These are phyloP conservation scores for Amphilophus citrinellus DNA, from an alignment of 2,113 vertebrate species.

Conservation along the genomic window DNA sequence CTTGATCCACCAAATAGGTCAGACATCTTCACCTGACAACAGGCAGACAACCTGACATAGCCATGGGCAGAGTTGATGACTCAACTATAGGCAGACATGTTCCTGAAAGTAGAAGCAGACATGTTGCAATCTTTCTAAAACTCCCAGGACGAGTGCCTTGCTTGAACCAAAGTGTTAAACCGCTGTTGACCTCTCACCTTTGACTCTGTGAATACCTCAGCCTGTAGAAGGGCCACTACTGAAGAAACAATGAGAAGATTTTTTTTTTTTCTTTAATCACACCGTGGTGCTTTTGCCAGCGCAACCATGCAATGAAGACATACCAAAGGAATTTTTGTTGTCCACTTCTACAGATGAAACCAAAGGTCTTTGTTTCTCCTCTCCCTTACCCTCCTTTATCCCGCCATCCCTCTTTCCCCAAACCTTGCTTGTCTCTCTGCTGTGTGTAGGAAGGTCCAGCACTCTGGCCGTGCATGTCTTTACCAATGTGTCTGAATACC, in stretches of 20 bases:
- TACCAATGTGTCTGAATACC: slow-evolving; percentile 99
- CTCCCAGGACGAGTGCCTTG: slow-evolving; percentile 99
- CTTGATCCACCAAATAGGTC: slow-evolving; percentile 47
- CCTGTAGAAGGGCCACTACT: slow-evolving; percentile 97
- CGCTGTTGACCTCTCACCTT: slow-evolving; percentile 99
- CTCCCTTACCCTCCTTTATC: slow-evolving; percentile 27
- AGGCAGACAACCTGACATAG: slow-evolving; percentile 65
- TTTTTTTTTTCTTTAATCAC: slow-evolving; percentile 75
- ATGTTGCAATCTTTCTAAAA: slow-evolving; percentile 94
- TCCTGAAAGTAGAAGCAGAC: slow-evolving; percentile 86
- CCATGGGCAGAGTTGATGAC: slow-evolving; percentile 67
- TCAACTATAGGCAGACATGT: slow-evolving; percentile 78
- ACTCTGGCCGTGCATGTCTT: slow-evolving; percentile 93
- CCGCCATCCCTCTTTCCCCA: slow-evolving; percentile 57
- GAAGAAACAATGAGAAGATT: slow-evolving; percentile 91
- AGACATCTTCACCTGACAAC: slow-evolving; percentile 56
- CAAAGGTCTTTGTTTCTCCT: slow-evolving; percentile 88
- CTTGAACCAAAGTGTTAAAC: slow-evolving; percentile 99
- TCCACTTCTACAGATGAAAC: slow-evolving; percentile 94
- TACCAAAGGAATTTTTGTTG: slow-evolving; percentile 94
- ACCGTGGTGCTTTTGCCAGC: slow-evolving; percentile 97
- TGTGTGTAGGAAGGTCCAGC: slow-evolving; percentile 81
- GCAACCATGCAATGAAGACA: slow-evolving; percentile 98
- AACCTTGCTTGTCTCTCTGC: slow-evolving; percentile 73
- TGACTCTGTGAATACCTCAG: slow-evolving; percentile 99